These are phyloP conservation scores for Andrena flavipes DNA, from an alignment of 2,888 invertebrate species.

Conservation along the genomic window DNA sequence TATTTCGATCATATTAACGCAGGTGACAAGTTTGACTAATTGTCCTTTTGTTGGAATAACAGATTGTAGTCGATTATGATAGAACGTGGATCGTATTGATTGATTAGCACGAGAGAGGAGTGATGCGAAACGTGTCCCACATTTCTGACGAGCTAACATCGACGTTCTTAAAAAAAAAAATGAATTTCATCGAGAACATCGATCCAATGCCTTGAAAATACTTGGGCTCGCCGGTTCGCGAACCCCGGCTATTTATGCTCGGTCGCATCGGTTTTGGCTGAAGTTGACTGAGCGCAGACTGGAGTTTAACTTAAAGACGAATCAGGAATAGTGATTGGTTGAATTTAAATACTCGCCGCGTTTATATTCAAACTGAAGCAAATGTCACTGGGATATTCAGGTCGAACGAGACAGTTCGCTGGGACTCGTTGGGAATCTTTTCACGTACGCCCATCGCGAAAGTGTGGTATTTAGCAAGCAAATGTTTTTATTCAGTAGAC, in stretches of 20 bases:
- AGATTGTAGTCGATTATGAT: conserved; percentile 5
- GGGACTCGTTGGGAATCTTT: conserved; percentile 29
- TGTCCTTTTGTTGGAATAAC: not conserved
- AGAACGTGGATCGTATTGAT: not conserved
- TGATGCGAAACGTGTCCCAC: conserved; percentile 15
- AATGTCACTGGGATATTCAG: conserved; percentile 10
- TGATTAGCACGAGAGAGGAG: not conserved
- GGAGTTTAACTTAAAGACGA: conserved; percentile 23
- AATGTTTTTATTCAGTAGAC: conserved; percentile 28
- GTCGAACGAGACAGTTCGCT: conserved; percentile 1
- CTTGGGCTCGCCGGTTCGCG: not conserved
- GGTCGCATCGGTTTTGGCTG: conserved; percentile 1
- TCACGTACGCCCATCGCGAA: conserved; percentile 41
- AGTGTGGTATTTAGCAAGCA: conserved; percentile 22
- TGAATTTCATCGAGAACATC: conserved; percentile 22
- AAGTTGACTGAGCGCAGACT: conserved; percentile 7
- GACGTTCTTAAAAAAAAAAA: conserved; percentile 32
- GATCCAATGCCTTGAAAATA: conserved; percentile 13
- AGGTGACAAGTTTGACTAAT: not conserved
- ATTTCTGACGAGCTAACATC: conserved; percentile 2
- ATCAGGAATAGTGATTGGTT: conserved; percentile 40
- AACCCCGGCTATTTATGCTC: conserved; percentile 34
- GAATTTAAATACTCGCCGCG: conserved; percentile 43
- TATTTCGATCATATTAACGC: too few species aligned
- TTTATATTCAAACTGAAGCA: conserved; percentile 38